Percentiles rank a stretch among this genome's conserved stretches.
These are phyloP conservation scores for Vireo altiloquus DNA, from an alignment of 2,113 vertebrate species.

Conservation along the genomic window DNA sequence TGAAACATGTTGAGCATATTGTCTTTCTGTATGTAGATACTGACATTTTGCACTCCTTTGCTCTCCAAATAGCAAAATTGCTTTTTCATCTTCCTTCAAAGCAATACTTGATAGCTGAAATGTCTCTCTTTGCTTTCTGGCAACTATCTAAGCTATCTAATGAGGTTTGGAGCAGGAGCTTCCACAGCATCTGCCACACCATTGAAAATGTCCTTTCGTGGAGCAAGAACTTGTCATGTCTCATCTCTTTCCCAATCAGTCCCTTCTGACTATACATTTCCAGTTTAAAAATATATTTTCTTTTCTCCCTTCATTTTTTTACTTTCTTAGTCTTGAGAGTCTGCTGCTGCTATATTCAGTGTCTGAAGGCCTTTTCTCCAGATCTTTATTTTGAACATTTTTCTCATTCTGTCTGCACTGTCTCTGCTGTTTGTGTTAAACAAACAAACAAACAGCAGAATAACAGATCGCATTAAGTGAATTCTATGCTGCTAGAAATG, in stretches of 20 bases:
- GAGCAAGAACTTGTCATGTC: neutral
- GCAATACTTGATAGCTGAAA: neutral
- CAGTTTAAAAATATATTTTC: neutral
- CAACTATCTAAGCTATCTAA: neutral
- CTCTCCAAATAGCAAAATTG: neutral
- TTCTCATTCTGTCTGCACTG: neutral
- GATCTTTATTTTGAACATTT: neutral
- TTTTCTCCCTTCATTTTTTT: neutral
- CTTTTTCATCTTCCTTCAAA: neutral
- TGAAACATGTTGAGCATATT: fast-evolving
- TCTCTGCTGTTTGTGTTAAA: neutral
- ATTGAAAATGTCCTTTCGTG: neutral
- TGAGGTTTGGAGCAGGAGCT: neutral
- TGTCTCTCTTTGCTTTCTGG: neutral
- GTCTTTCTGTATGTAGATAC: neutral
- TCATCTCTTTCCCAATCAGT: neutral
- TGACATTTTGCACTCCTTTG: neutral
- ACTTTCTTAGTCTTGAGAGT: neutral
- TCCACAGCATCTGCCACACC: neutral
- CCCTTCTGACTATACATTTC: neutral
- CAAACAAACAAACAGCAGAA: neutral
- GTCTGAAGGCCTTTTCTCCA: neutral
- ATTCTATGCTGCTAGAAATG: neutral
- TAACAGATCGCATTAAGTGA: neutral
- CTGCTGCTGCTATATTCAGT: neutral